Evolutionary conservation across 2,113 vertebrate genomes (phyloP).

Genomic region (Gulo gulo): DNA sequence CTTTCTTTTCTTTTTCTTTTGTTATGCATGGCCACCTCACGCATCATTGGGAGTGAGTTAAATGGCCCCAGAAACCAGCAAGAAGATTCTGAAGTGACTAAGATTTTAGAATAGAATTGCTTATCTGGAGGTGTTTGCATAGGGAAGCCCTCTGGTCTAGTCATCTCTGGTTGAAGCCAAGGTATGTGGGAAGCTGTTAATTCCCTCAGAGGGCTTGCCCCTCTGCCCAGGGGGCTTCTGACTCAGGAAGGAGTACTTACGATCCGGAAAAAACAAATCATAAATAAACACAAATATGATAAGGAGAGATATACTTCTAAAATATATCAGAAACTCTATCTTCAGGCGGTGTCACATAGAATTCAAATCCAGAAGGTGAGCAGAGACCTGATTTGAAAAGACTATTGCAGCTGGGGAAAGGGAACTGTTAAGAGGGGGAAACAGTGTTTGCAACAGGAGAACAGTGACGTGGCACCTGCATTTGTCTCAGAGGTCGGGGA

Average conservation of each 20-base stretch:
- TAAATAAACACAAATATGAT: constrained; percentile 47
- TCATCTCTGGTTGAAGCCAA: constrained; percentile 52
- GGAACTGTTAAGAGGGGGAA: background rate
- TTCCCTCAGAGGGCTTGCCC: constrained; percentile 18
- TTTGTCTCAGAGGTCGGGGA: background rate
- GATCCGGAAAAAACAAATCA: background rate
- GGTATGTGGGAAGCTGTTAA: constrained; percentile 36
- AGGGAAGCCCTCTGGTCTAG: background rate
- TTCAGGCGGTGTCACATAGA: background rate
- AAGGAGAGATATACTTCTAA: constrained; percentile 44
- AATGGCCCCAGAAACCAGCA: background rate
- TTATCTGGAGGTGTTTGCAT: constrained; percentile 51
- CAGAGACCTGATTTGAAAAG: background rate
- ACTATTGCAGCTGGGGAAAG: background rate
- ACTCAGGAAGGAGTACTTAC: constrained; percentile 19
- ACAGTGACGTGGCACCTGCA: background rate
- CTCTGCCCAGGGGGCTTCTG: constrained; percentile 10
- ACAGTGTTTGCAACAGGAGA: background rate
- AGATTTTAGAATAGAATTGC: constrained; percentile 37
- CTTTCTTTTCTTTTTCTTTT: constrained; percentile 38
- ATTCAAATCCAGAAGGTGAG: background rate
- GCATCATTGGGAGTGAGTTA: constrained; percentile 51
- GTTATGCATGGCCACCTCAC: background rate
- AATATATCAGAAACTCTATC: background rate
- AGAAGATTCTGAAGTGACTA: background rate